Evolutionary conservation across 1,140 invertebrate species (phyloP).

Genomic region (Cotesia chilonis): DNA sequence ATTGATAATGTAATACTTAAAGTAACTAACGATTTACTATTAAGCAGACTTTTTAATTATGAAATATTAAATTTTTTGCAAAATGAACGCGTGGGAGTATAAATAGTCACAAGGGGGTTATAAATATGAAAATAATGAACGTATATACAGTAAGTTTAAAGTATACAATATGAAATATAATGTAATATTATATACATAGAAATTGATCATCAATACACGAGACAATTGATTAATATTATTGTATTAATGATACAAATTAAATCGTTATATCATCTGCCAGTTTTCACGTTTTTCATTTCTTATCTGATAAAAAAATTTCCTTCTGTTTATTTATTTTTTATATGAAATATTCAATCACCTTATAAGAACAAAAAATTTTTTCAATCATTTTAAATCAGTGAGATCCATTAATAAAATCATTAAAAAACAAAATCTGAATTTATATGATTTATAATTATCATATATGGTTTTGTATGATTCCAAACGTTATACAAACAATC

Average conservation of each 20-base stretch:
- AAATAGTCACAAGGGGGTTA: constrained; percentile 42
- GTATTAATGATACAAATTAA: constrained; percentile 31
- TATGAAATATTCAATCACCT: not conserved
- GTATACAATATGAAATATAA: constrained; percentile 43
- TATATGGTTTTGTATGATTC: no score
- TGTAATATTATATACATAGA: constrained; percentile 42
- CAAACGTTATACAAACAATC: no score
- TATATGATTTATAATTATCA: no score
- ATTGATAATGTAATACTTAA: not conserved
- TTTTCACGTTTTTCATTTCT: constrained; percentile 33
- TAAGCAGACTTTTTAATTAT: constrained; percentile 55
- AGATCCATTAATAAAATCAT: no score
- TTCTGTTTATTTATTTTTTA: constrained; percentile 6
- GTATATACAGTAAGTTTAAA: no score
- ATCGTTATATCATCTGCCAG: constrained; percentile 45
- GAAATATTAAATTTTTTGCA: constrained; percentile 48
- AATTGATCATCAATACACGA: constrained; percentile 44
- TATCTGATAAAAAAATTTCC: not conserved
- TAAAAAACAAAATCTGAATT: no score
- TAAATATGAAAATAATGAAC: constrained; percentile 30
- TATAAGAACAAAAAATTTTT: no score
- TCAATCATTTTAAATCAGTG: no score
- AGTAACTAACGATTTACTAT: constrained; percentile 30
- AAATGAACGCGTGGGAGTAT: constrained; percentile 44
- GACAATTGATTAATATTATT: constrained; percentile 43